Percentiles rank a stretch among this genome's conserved stretches.
phyloP scores from a whole-genome alignment of 1,140 invertebrate species.

The Alviniconcha marisindica region DNA sequence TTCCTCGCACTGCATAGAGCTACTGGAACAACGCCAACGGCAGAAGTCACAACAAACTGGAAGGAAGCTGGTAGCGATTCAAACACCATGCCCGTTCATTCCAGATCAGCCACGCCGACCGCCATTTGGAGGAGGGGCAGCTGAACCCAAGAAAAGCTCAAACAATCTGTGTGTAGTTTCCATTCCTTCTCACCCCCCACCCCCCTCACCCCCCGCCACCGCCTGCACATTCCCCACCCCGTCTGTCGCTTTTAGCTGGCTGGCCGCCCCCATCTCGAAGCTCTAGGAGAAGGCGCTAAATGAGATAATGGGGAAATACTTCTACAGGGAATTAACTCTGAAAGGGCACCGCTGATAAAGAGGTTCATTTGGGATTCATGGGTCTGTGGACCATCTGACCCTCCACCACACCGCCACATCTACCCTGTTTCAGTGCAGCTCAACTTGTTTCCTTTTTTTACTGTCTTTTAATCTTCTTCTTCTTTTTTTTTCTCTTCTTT shows the following conservation, averaged over 20 bases:
- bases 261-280: background rate
- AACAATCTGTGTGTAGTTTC: no score
- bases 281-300: background rate
- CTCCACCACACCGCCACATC: background rate
- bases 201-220: background rate
- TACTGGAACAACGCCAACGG: no score
- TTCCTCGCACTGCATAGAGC: no score
- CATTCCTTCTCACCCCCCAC: no score
- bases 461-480: no score
- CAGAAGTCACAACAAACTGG: background rate
- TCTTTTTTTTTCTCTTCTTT: no score
- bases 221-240: no score
- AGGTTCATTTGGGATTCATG: background rate
- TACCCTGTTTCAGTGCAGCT: no score
- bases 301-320: constrained; percentile 16
- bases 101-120: background rate
- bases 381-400: background rate
- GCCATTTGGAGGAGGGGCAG: no score
- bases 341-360: constrained; percentile 2
- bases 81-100: background rate
- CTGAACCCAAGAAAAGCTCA: no score
- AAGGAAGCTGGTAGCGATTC: no score
- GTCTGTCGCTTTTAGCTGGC: background rate
- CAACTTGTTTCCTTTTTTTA: no score
- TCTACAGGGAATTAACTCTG: background rate